Evolutionary conservation across 1,140 invertebrate species (phyloP).

Genomic region (Drosophila neocordata): DNA sequence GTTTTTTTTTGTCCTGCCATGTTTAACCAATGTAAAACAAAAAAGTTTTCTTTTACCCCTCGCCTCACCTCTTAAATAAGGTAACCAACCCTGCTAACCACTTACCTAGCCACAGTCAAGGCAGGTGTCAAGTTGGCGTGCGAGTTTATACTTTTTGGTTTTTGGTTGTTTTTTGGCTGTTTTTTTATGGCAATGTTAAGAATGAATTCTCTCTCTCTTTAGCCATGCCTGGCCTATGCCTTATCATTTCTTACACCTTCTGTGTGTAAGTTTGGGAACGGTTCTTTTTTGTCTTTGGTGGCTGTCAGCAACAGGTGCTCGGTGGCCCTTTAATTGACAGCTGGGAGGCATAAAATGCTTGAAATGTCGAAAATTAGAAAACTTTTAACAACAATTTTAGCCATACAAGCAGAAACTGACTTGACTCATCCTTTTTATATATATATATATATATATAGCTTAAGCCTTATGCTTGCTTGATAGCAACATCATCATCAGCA

Average conservation of each 20-base stretch:
- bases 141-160: constrained; percentile 33
- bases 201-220: constrained; percentile 44
- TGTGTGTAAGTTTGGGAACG: neutral
- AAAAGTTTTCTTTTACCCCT: constrained; percentile 36
- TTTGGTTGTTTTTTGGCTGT: constrained; percentile 1
- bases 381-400: constrained; percentile 76
- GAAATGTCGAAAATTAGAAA: constrained; percentile 81
- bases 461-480: too few relatives aligned
- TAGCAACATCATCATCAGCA: constrained; percentile 49
- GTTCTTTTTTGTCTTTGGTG: constrained; percentile 24
- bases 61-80: too few relatives aligned
- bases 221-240: neutral
- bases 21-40: neutral
- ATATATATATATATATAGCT: too few relatives aligned
- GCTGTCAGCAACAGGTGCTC: constrained; percentile 74
- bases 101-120: neutral
- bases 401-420: neutral
- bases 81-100: too few relatives aligned
- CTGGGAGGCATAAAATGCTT: constrained; percentile 76
- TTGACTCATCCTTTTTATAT: neutral
- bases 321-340: constrained; percentile 76
- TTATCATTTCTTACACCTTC: constrained; percentile 21
- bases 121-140: constrained; percentile 73
- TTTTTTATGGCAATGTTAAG: constrained; percentile 11
- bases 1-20: neutral